Evolutionary conservation across 2,797 vertebrate genomes (phyloP).

Genomic region (Chelon labrosus): DNA sequence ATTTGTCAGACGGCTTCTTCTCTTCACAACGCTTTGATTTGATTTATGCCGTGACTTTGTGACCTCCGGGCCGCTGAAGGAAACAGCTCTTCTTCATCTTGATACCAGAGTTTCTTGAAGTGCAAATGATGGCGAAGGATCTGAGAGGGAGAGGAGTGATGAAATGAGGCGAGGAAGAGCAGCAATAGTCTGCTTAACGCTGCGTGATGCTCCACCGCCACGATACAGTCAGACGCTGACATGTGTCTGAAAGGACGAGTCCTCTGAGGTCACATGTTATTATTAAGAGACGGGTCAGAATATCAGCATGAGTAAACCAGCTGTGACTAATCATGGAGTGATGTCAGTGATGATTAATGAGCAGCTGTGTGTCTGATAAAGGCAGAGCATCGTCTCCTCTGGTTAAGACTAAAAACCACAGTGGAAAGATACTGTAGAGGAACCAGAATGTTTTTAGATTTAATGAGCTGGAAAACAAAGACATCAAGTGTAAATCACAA

Average conservation of each 20-base stretch:
- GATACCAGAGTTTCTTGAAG: constrained; percentile 37
- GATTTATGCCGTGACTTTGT: not conserved
- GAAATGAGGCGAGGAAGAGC: constrained; percentile 22
- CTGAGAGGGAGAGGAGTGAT: constrained; percentile 15
- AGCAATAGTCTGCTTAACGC: constrained; percentile 17
- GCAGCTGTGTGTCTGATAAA: not conserved
- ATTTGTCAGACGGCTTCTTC: not conserved
- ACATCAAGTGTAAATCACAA: no score
- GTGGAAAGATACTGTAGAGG: no score
- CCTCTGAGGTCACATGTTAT: constrained; percentile 15
- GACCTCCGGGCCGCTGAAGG: not conserved
- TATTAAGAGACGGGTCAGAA: not conserved
- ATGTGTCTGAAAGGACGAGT: not conserved
- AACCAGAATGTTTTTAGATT: no score
- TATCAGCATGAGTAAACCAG: constrained; percentile 17
- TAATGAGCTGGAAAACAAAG: no score
- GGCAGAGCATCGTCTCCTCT: no score
- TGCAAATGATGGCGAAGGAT: constrained; percentile 28
- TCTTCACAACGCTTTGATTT: constrained; percentile 13
- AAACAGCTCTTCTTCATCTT: constrained; percentile 11
- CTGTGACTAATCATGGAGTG: constrained; percentile 24
- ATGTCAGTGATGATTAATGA: constrained; percentile 1
- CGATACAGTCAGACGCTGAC: no score
- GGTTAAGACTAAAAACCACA: no score
- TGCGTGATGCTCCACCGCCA: no score